Percentiles rank a stretch among this genome's conserved stretches.
These are phyloP conservation scores for Cyclargus thomasi DNA, from an alignment of 1,140 invertebrate species.

Conservation along the genomic window DNA sequence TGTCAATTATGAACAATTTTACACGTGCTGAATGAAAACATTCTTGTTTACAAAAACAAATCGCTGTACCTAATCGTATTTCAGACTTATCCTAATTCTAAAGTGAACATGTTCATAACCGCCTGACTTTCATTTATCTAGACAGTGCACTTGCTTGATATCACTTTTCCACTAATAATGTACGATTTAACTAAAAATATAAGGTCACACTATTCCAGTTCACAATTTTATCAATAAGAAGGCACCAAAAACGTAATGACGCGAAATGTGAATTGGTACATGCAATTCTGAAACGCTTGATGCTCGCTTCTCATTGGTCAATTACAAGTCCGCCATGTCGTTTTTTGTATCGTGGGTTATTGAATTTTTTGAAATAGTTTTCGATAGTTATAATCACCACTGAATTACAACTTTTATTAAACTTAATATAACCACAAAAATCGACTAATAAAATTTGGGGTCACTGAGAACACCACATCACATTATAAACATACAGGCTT, in stretches of 20 bases:
- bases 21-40: slow-evolving; percentile 76
- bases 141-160: slow-evolving; percentile 9
- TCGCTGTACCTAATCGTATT: slow-evolving; percentile 67
- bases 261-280: slow-evolving; percentile 75
- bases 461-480: slow-evolving; percentile 42
- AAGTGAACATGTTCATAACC: slow-evolving; percentile 62
- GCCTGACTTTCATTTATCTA: slow-evolving; percentile 8
- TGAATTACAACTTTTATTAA: not conserved
- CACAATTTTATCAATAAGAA: slow-evolving; percentile 61
- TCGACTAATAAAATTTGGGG: not conserved
- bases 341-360: slow-evolving; percentile 63
- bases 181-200: slow-evolving; percentile 20
- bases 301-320: slow-evolving; percentile 78
- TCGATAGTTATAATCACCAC: not conserved
- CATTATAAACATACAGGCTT: slow-evolving; percentile 35
- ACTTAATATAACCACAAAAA: not conserved
- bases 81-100: slow-evolving; percentile 70
- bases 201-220: slow-evolving; percentile 37
- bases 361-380: slow-evolving; percentile 45
- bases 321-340: slow-evolving; percentile 78
- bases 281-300: slow-evolving; percentile 76
- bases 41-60: slow-evolving; percentile 76
- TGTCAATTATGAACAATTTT: slow-evolving; percentile 71
- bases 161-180: slow-evolving; percentile 17
- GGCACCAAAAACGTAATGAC: slow-evolving; percentile 77